Evolutionary conservation across 2,888 invertebrate genomes (phyloP).

Genomic region (Xylocampa areola): DNA sequence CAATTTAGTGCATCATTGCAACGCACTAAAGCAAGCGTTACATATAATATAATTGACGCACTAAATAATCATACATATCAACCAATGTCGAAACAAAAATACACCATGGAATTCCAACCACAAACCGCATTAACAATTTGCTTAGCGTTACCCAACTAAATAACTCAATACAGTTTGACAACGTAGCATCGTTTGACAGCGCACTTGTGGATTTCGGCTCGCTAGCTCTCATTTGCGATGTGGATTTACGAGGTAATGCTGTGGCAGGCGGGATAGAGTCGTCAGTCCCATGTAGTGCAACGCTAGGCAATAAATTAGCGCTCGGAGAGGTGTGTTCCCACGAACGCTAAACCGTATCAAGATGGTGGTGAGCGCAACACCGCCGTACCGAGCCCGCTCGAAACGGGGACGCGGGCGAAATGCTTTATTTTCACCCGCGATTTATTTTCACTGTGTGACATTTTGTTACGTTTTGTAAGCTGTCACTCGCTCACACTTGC

Average conservation of each 20-base stretch:
- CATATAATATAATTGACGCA: slow-evolving; percentile 45
- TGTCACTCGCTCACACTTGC: slow-evolving; percentile 80
- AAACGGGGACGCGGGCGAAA: slow-evolving; percentile 80
- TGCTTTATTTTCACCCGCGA: slow-evolving; percentile 85
- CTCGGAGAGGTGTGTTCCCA: slow-evolving; percentile 82
- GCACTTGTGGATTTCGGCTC: slow-evolving; percentile 59
- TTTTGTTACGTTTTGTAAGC: slow-evolving; percentile 84
- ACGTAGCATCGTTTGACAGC: slow-evolving; percentile 60
- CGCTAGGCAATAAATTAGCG: slow-evolving; percentile 86
- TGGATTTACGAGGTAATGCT: slow-evolving; percentile 75
- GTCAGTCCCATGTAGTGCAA: slow-evolving; percentile 85
- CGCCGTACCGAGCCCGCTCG: slow-evolving; percentile 70
- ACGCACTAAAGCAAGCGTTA: slow-evolving; percentile 37
- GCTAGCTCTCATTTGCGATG: slow-evolving; percentile 68
- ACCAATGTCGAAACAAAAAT: slow-evolving; percentile 52
- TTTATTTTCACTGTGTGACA: slow-evolving; percentile 80
- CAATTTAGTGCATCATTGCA: slow-evolving; percentile 47
- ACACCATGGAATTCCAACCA: slow-evolving; percentile 43
- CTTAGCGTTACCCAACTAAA: slow-evolving; percentile 49
- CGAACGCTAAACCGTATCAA: slow-evolving; percentile 85
- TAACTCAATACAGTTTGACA: slow-evolving; percentile 55
- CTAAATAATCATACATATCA: slow-evolving; percentile 48
- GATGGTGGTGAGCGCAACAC: slow-evolving; percentile 77
- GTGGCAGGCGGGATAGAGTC: slow-evolving; percentile 81
- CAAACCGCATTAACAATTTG: slow-evolving; percentile 57